phyloP scores from a whole-genome alignment of 2,888 invertebrate species.

The Schizotus pectinicornis region DNA sequence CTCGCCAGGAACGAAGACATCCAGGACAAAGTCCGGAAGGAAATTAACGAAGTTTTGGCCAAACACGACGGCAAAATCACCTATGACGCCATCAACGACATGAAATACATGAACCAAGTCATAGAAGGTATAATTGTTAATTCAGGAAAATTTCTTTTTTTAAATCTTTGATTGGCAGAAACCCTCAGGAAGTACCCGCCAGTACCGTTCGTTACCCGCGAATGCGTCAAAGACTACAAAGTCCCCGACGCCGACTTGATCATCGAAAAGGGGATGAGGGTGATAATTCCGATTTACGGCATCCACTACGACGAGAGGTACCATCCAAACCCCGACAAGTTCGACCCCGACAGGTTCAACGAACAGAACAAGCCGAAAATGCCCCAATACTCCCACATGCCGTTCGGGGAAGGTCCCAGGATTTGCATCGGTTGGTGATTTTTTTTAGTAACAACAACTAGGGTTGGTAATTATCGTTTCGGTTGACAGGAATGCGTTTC shows the following conservation, averaged over 20 bases:
- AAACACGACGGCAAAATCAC: constrained; percentile 22
- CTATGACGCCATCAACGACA: constrained; percentile 30
- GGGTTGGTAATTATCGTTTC: no score
- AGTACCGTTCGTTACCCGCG: constrained; percentile 35
- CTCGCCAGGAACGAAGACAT: constrained; percentile 54
- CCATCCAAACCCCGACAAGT: constrained; percentile 29
- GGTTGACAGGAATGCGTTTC: constrained; percentile 48
- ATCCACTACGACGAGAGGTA: constrained; percentile 37
- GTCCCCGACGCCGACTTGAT: constrained; percentile 46
- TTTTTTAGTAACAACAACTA: constrained; percentile 14
- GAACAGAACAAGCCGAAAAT: constrained; percentile 19
- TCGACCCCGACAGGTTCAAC: constrained; percentile 32
- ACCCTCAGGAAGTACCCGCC: constrained; percentile 52
- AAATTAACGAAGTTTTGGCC: constrained; percentile 40
- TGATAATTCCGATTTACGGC: constrained; percentile 35
- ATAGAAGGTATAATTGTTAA: constrained; percentile 16
- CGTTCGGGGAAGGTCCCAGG: constrained; percentile 51
- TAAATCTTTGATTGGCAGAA: no score
- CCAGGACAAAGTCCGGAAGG: constrained; percentile 52
- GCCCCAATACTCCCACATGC: constrained; percentile 37
- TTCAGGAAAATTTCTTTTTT: neutral
- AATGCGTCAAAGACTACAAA: constrained; percentile 38
- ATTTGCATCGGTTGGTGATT: constrained; percentile 27
- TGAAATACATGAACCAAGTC: constrained; percentile 30
- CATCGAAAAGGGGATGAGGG: constrained; percentile 49